Evolutionary conservation across 1,140 invertebrate genomes (phyloP), one percentile per base, ranked within the genome.

Genomic region (Aphelenchoides fujianensis): DNA sequence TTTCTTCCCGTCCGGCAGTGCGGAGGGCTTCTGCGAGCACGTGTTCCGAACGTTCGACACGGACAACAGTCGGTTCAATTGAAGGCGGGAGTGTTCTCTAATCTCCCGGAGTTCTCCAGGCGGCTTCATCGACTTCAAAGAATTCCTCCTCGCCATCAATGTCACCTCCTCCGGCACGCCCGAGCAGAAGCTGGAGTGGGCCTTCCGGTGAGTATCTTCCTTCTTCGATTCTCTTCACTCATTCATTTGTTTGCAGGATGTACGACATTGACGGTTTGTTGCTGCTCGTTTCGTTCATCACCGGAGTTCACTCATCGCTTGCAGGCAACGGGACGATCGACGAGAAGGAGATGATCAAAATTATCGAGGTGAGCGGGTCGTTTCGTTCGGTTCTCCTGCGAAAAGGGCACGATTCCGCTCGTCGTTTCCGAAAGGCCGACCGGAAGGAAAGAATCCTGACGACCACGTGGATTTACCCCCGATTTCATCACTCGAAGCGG

Each of bases 211-310:
- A n/a, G n/a, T n/a, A n/a, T n/a, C n/a, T n/a, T n/a, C n/a, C n/a
- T n/a, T n/a, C n/a, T n/a, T n/a, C n/a, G n/a, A n/a, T n/a, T n/a
- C n/a, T n/a, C n/a, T n/a, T n/a, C n/a, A 68, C 55, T 70, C 9
- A 16, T 31, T 63, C 23, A 30, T 30, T 28, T 5, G 19, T 5
- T 16, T 19, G n/a, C n/a, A n/a, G n/a, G 61, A 88, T 89, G 86
- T 98, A 98, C 85, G 96, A 98, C 85, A 95, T 98, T n/a, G 95
- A 98, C 86, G 94, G 93, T 48, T n/a, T n/a, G n/a, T n/a, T n/a
- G n/a, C n/a, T n/a, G n/a, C n/a, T n/a, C n/a, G n/a, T n/a, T n/a
- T n/a, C n/a, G n/a, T n/a, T n/a, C n/a, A n/a, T n/a, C n/a, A n/a
- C n/a, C n/a, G n/a, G n/a, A n/a, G n/a, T n/a, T n/a, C n/a, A n/a